These are phyloP conservation scores for Pampus argenteus DNA, from an alignment of 2,797 vertebrate genomes.

Conservation along the genomic window DNA sequence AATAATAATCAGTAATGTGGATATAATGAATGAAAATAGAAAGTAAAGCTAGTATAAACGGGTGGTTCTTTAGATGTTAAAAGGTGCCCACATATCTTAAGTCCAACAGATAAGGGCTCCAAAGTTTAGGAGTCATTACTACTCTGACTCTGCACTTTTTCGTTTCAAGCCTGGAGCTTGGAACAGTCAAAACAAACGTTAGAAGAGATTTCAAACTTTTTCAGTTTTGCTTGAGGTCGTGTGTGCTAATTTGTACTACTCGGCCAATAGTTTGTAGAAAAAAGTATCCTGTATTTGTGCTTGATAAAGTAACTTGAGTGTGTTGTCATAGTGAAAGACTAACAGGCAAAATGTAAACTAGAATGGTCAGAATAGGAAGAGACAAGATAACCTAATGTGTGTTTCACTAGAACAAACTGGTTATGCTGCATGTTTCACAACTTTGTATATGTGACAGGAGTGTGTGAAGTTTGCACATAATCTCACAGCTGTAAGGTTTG, in stretches of 20 bases:
- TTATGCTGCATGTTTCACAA: background rate
- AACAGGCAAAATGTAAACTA: conserved; percentile 13
- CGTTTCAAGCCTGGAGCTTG: background rate
- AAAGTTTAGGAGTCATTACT: background rate
- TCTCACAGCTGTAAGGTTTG: background rate
- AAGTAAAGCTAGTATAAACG: no score
- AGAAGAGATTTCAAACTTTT: background rate
- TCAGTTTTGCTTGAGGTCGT: conserved; percentile 18
- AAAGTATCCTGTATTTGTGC: conserved; percentile 21
- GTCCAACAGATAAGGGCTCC: background rate
- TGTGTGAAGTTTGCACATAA: background rate
- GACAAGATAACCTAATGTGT: background rate
- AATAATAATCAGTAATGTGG: no score
- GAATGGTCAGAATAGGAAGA: conserved; percentile 1
- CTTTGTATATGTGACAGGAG: background rate
- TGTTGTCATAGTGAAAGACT: conserved; percentile 21
- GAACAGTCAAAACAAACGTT: background rate
- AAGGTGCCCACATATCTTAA: background rate
- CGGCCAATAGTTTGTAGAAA: background rate
- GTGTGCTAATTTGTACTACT: conserved; percentile 9
- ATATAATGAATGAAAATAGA: no score
- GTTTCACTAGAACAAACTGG: background rate
- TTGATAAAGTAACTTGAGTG: conserved; percentile 1
- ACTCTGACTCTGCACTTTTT: background rate
- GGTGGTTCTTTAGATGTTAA: no score